Percentiles rank a stretch among this genome's conserved stretches.
Conservation (phyloP, 2,888 invertebrate species). For the Plutella xylostella region DNA sequence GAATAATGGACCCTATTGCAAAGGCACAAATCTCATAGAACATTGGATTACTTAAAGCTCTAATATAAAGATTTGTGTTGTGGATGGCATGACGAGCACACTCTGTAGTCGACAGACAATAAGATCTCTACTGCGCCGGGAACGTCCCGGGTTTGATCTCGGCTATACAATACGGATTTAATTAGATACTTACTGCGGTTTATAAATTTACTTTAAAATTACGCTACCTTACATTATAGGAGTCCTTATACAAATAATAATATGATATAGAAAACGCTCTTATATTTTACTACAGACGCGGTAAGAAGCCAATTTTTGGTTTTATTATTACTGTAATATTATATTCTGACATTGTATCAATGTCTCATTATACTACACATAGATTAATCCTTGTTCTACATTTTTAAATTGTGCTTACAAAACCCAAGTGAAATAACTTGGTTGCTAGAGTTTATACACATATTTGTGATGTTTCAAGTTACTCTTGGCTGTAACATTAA, state of each 20-base stretch:
- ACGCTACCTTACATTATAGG: conserved; percentile 31
- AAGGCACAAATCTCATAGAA: too few relatives aligned
- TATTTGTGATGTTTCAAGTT: too few relatives aligned
- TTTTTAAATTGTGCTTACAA: too few relatives aligned
- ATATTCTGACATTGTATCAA: conserved; percentile 29
- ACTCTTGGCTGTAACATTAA: too few relatives aligned
- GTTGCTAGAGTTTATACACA: too few relatives aligned
- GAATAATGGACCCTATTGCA: too few relatives aligned
- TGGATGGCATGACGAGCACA: too few relatives aligned
- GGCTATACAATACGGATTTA: not conserved
- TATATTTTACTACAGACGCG: conserved; percentile 44
- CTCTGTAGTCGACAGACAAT: too few relatives aligned
- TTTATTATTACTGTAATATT: conserved; percentile 26
- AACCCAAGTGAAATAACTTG: too few relatives aligned
- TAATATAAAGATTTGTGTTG: too few relatives aligned
- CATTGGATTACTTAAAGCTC: too few relatives aligned
- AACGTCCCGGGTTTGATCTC: not conserved
- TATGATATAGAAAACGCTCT: conserved; percentile 59
- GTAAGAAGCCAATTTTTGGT: conserved; percentile 63
- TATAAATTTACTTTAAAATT: conserved; percentile 22
- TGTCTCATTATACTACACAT: conserved; percentile 34
- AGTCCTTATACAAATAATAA: conserved; percentile 38
- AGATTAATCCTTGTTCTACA: too few relatives aligned
- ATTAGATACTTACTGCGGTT: conserved; percentile 19
- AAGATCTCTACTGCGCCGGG: not conserved